These are phyloP conservation scores for Lordiphosa andalusiaca DNA, from an alignment of 2,888 invertebrate genomes.

Conservation along the genomic window DNA sequence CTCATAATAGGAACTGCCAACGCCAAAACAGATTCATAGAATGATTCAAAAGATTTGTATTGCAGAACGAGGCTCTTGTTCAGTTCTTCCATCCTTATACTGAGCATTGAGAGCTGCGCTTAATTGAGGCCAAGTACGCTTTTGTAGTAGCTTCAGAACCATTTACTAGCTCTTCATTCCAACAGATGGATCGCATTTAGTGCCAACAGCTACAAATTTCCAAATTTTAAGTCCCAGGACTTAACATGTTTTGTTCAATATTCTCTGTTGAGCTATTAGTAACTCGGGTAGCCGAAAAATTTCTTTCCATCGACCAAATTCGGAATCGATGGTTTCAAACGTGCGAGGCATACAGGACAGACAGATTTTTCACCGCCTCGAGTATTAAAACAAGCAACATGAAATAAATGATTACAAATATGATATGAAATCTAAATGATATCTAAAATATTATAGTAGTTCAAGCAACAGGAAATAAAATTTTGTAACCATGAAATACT, in stretches of 20 bases:
- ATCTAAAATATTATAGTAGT: not conserved
- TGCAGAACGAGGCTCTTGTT: not conserved
- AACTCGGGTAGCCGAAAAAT: no score
- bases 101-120: not conserved
- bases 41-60: not conserved
- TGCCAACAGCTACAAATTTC: conserved; percentile 7
- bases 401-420: not conserved
- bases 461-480: not conserved
- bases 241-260: no score
- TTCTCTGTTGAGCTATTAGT: no score
- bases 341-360: not conserved
- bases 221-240: not conserved
- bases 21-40: not conserved
- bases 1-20: no score
- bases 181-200: conserved; percentile 5
- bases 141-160: conserved; percentile 13
- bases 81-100: conserved; percentile 4
- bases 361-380: not conserved
- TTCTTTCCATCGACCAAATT: not conserved
- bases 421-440: not conserved
- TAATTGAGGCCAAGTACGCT: not conserved
- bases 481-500: no score
- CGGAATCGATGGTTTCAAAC: not conserved
- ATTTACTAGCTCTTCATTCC: conserved; percentile 4
- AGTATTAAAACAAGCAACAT: conserved; percentile 1